Base-by-base conservation (phyloP, 2,113 vertebrate genomes). In the Tautogolabrus adspersus region DNA sequence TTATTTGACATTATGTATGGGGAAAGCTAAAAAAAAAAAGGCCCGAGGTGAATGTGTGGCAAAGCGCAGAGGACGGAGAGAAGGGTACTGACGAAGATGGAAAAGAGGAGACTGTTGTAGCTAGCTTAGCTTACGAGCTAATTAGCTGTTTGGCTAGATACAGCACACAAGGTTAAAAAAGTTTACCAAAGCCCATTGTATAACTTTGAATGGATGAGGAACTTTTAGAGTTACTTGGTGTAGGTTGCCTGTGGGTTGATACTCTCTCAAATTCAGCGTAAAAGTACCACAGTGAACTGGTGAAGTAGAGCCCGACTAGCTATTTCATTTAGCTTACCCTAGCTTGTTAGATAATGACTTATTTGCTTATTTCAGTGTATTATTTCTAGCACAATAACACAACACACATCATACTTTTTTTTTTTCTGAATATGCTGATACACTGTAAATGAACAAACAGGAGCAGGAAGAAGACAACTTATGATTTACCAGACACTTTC, bases 91-190 rank as follows among this genome's bases (percentile, higher is more conserved):
- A 77, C 81, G 77, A 76, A 84, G 82, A 90, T 87, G 75, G 83
- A 79, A 62, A 85, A 77, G 77, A 77, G 54, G 70, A 77, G 73
- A 87, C 58, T 30, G 52, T 66, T 75, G 30, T 52, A 69, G 66
- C 66, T 89, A 90, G 85, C 89, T 78, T 92, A 92, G 91, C 89
- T 72, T n/a, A 6, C n/a, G 16, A 26, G 89, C 87, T 88, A 87
- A 87, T 85, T 90, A 87, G 82, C 88, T 72, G 56, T 56, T 67
- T 57, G 75, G 65, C 60, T 75, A 54, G 19, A 63, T 60, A 23
- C 57, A 21, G 26, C 46, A 30, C 19, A 42, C 37, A 5, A 13
- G 10, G 8, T 62, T 46, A 12, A 64, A 72, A 65, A 49, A 34
- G 30, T 34, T 76, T 12, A 1, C 5, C 8, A 12, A 6, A 38